Percentiles rank a stretch among this genome's conserved stretches.
Conservation (phyloP, 1,140 invertebrate genomes). For the Drosophila athabasca region DNA sequence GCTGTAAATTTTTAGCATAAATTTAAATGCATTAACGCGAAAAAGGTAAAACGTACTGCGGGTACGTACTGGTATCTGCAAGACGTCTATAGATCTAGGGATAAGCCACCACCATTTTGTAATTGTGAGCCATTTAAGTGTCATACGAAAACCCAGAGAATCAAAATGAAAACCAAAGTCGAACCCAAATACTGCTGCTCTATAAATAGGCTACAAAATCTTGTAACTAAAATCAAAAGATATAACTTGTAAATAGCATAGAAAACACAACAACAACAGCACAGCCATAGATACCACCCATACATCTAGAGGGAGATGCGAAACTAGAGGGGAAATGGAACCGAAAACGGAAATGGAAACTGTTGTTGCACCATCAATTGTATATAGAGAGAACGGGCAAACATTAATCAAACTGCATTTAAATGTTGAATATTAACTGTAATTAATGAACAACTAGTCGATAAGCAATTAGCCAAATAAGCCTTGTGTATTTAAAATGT, state of each 20-base stretch:
- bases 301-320: slow-evolving; percentile 8
- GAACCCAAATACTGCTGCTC: slow-evolving; percentile 9
- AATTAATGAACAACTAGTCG: slow-evolving; percentile 61
- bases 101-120: slow-evolving; percentile 43
- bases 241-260: slow-evolving; percentile 54
- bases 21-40: slow-evolving; percentile 72
- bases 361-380: slow-evolving; percentile 63
- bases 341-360: slow-evolving; percentile 26
- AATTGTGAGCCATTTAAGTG: slow-evolving; percentile 45
- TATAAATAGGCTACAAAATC: slow-evolving; percentile 56
- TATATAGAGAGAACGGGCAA: slow-evolving; percentile 63
- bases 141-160: slow-evolving; percentile 23
- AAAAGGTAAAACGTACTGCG: slow-evolving; percentile 47
- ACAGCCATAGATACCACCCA: slow-evolving; percentile 8
- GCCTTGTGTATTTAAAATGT: slow-evolving; percentile 53
- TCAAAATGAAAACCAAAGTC: background rate
- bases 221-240: slow-evolving; percentile 77
- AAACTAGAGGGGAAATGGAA: background rate
- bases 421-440: slow-evolving; percentile 72
- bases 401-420: slow-evolving; percentile 78
- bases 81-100: background rate
- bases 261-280: background rate
- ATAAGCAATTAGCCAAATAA: slow-evolving; percentile 54
- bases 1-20: slow-evolving; percentile 80
- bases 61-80: slow-evolving; percentile 8